Evolutionary conservation across 2,113 vertebrate genomes (phyloP).

Genomic region (Callipepla squamata): DNA sequence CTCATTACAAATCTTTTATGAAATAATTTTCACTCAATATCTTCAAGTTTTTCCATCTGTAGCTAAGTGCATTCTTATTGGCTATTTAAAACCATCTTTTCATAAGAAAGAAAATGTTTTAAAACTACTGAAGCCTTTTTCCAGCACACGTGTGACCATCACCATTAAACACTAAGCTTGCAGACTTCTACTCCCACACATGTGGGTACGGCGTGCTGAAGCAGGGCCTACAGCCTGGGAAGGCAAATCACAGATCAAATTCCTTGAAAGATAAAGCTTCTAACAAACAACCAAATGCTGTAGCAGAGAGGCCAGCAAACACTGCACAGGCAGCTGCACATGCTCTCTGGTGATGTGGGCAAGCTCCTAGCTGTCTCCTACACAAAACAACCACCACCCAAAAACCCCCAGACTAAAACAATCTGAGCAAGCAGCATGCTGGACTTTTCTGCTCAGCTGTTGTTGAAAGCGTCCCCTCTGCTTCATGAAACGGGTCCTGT

Average conservation of each 20-base stretch:
- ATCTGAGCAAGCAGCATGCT: neutral
- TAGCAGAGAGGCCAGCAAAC: neutral
- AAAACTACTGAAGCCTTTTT: slow-evolving; percentile 30
- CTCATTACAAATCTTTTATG: neutral
- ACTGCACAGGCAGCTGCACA: neutral
- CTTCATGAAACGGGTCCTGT: neutral
- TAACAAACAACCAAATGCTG: neutral
- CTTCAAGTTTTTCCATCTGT: slow-evolving; percentile 20
- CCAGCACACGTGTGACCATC: neutral
- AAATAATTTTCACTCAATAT: slow-evolving; percentile 18
- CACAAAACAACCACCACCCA: neutral
- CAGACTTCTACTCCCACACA: neutral
- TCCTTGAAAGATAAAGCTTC: neutral
- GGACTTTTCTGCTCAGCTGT: neutral
- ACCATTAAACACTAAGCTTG: neutral
- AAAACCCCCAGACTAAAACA: neutral
- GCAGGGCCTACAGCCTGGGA: neutral
- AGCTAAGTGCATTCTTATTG: neutral
- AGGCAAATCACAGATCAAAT: neutral
- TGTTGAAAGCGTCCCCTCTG: neutral
- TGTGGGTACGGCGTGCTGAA: neutral
- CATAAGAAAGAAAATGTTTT: neutral
- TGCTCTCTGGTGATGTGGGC: neutral
- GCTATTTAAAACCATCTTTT: neutral
- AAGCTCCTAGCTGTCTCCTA: neutral